phyloP scores from a whole-genome alignment of 1,140 invertebrate species.

The Sycophila sp. region DNA sequence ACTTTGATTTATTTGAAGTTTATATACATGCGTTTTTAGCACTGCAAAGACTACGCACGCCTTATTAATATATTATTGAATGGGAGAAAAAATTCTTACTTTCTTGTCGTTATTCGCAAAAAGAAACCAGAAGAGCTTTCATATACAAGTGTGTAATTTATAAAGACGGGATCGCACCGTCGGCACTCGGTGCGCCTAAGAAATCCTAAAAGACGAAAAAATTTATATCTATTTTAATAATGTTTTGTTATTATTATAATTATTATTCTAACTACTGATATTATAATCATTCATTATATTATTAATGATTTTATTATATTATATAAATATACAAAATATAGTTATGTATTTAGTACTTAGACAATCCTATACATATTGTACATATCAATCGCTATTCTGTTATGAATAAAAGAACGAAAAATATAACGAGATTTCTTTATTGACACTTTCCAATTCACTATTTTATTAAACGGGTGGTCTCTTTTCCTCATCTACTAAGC shows the following conservation, averaged over 20 bases:
- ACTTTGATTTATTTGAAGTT: neutral
- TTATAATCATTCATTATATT: conserved; percentile 22
- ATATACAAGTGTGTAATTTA: neutral
- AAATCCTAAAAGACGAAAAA: neutral
- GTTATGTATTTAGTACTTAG: conserved; percentile 46
- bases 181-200: neutral
- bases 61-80: neutral
- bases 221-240: conserved; percentile 34
- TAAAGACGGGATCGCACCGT: neutral
- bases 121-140: too few relatives aligned
- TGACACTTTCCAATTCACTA: too few relatives aligned
- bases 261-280: conserved; percentile 39
- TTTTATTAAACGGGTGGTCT: too few relatives aligned
- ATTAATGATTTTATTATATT: conserved; percentile 34
- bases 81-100: too few relatives aligned
- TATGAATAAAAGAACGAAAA: conserved; percentile 56
- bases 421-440: too few relatives aligned
- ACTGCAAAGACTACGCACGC: neutral
- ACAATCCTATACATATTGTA: conserved; percentile 58
- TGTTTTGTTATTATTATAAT: conserved; percentile 51
- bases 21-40: neutral
- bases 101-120: too few relatives aligned
- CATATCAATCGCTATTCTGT: conserved; percentile 61
- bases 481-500: too few relatives aligned
- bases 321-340: conserved; percentile 37